Base-by-base conservation (phyloP, 2,888 invertebrate species). In the Alitta virens region DNA sequence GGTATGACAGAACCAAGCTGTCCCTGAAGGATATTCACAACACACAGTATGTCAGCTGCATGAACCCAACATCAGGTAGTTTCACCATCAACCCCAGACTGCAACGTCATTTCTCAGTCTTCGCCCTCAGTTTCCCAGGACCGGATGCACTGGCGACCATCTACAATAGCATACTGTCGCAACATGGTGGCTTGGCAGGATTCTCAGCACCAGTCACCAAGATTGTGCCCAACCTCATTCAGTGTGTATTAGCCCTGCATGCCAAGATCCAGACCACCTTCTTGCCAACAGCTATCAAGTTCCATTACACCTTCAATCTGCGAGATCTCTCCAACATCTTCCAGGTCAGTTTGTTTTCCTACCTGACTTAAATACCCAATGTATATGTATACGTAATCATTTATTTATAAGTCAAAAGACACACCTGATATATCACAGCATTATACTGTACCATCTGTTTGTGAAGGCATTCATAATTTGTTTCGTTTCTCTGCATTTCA, bases 41-140 rank as follows among this genome's bases (percentile, higher is more conserved):
- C 77, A 95, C 95, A 63, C 97, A 97, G 80, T 97, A 97, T 77
- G 91, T 97, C 16, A 91, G 94, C 38, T 95, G 95, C 79, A 97
- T 97, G 96, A 97, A 97, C 84, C 97, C 97, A 0, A 96, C 96
- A 0, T 94, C 96, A 26, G 97, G 97, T 54, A 94, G 94, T 77
- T 97, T 97, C 76, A 95, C 95, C 2, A 94, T 97, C 69, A 95
- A 96, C 84, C 93, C 96, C 0, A 86, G 97, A 68, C 85, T 97
- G 9, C 95, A 96, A 82, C 73, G 84, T 26, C 83, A 84, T 66
- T 84, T 84, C 74, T 79, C 78, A 63, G 81, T 83, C 52, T 82
- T 83, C 74, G 82, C 84, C 38, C 74, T 84, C 60, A 93, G 93
- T 83, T 93, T 91, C 77, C 93, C 93, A 0, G 90, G 90, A 69